Base-by-base conservation (phyloP, 2,888 invertebrate genomes). In the Sinopyrophorus schimmeli region DNA sequence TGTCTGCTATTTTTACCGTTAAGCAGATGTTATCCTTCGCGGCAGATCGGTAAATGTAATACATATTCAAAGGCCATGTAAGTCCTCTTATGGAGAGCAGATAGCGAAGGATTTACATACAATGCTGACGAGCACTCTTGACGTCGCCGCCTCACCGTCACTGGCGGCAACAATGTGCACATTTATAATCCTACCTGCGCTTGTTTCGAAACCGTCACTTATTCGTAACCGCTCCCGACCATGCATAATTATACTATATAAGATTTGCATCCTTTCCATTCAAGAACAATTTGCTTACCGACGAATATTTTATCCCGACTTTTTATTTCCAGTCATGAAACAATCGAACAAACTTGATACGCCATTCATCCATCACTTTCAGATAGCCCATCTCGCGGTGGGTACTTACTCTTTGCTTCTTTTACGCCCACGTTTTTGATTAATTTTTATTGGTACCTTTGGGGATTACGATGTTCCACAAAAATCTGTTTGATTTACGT, bases 31-130 rank as follows among this genome's bases (percentile, higher is more conserved):
- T 47, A 47, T 52, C 54, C 50, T 38, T 26, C 37, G 53, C 52
- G 53, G 56, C 52, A 57, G 56, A 57, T 54, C 57, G 54, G 57
- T 57, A 57, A 57, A 57, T 57, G 57, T 55, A 57, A 57, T 57
- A 57, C 57, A 57, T 57, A 55, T 57, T 57, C 57, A 57, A 57
- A 54, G 54, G 53, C 56, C 52, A 47, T 52, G 52, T 52, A 52
- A 52, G 47, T 52, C 52, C 47, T 47, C 52, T 47, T 52, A 52
- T 52, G 52, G 52, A 52, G 52, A 52, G 52, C 41, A 52, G 47
- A 52, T 52, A 52, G 52, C 52, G 47, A 37, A 41, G 31, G 47
- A 52, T 52, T 52, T 52, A 52, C 52, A 52, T 52, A 52, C 52
- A 52, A 52, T 52, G 47, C 47, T 47, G 52, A 52, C 52, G 52